Evolutionary conservation across 2,113 vertebrate species (phyloP).

Genomic region (Anseranas semipalmata): DNA sequence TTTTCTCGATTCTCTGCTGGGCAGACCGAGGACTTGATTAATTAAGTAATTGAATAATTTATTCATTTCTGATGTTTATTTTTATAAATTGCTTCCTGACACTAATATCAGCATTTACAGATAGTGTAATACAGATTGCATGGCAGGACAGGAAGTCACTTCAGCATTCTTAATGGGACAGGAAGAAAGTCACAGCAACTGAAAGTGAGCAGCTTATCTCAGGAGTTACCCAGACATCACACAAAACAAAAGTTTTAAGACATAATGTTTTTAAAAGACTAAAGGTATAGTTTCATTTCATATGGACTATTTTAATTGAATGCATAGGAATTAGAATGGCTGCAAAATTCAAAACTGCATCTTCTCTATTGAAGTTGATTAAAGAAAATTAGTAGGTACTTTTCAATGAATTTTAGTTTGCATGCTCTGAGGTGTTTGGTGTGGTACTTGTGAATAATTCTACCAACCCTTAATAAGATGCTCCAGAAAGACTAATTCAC

Average conservation of each 20-base stretch:
- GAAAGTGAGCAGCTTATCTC: not conserved
- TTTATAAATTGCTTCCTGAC: conserved; percentile 53
- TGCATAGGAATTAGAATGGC: not conserved
- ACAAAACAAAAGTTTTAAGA: conserved; percentile 22
- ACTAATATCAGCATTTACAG: not conserved
- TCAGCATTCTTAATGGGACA: conserved; percentile 30
- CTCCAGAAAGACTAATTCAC: conserved; percentile 16
- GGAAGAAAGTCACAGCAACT: conserved; percentile 32
- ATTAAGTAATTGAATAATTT: conserved; percentile 63
- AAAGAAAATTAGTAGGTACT: not conserved
- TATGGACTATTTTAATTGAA: conserved; percentile 11
- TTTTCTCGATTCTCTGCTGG: not conserved
- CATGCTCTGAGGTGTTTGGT: not conserved
- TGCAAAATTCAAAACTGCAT: not conserved
- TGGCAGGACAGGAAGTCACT: conserved; percentile 58
- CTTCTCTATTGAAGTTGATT: not conserved
- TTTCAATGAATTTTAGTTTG: not conserved
- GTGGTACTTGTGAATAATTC: not conserved
- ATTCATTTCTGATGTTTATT: conserved; percentile 42
- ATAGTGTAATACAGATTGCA: not conserved
- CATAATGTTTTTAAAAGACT: not conserved
- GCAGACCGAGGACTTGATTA: conserved; percentile 37
- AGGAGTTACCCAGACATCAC: not conserved
- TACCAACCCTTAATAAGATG: not conserved
- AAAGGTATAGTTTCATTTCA: conserved; percentile 16